Base-by-base conservation (phyloP, 2,797 vertebrate genomes). In the Furcifer pardalis region DNA sequence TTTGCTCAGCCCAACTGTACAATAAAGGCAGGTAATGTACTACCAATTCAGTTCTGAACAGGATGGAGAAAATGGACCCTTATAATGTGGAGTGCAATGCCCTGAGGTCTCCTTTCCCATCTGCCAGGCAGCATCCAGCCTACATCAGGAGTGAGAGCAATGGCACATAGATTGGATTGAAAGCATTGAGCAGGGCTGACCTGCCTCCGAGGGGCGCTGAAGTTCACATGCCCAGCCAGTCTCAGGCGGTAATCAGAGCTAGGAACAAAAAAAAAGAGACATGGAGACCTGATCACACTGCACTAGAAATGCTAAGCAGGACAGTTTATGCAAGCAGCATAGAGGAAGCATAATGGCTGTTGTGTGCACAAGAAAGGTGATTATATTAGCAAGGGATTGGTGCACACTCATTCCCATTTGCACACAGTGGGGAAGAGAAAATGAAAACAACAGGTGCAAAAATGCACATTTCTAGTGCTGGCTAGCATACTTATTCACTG, bases 161-260 rank as follows among this genome's bases (percentile, higher is more conserved):
- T 66, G 71, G 77, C 49, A 84, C 75, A 30, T 65, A 82, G 56
- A 62, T 71, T 82, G 84, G 84, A 82, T 69, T 86, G 83, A 88
- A 82, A 82, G 73, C 49, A 81, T 60, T 59, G 37, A 69, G 74
- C 75, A 77, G 75, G 82, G 73, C 79, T 85, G 79, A 82, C 93
- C 94, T 94, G 92, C 92, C 93, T 93, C 91, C 46, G 87, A 88
- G 89, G 91, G 91, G 82, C 84, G 90, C 86, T 90, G 92, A 91
- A 91, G 86, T 89, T 88, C 91, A 92, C 93, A 92, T 88, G 92
- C 93, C 92, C 91, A 89, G 90, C 92, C 92, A 92, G 92, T 92
- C 93, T 94, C 94, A 94, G 94, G 94, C 92, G 92, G 92, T 94
- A 92, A 94, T 93, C 91, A 94, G 94, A 93, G 94, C 94, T 94